Evolutionary conservation across 2,797 vertebrate species (phyloP), one percentile per base, ranked within the genome.

Genomic region (Smutsia temminckii): DNA sequence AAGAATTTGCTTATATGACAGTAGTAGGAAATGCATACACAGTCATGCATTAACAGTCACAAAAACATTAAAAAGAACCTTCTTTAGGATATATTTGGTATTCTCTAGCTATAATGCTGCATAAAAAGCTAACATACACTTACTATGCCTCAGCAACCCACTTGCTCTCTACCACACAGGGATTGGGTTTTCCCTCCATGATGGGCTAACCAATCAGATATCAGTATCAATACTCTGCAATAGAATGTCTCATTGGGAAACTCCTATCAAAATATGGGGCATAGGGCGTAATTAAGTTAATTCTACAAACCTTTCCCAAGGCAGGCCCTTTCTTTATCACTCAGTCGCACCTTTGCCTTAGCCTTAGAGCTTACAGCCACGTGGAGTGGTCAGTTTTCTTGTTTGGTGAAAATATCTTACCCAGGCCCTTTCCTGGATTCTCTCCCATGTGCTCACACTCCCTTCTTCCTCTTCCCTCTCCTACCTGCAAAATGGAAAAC

Each of bases 71-170:
- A 7, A 23, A 59, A 46, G 71, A 37, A 37, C 20, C 6, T n/a
- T 27, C 3, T 8, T 25, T 72, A 20, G 57, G 40, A 10, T 6
- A 0, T 14, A 3, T 9, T 8, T 3, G 42, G 32, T 5, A 1
- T 37, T 46, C 8, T 23, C 5, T 4, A 20, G 37, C 32, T 23
- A 7, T 32, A 32, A 27, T 5, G 32, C 17, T 2, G 2, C 20
- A 42, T 6, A 23, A 13, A 3, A 6, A 7, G 11, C 51, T 20
- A 1, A 10, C 0, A 2, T 3, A 2, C 23, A 0, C 27, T 3
- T 3, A 1, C n/a, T 9, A 8, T 1, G 14, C 53, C 27, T 59
- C 63, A 6, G 40, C 55, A 7, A 0, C 17, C 8, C 20, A 0
- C 17, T 1, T 3, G 20, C 23, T 51, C 17, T 46, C 75, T 8